Evolutionary conservation across 53 echinoderm and acorn worm genomes (phyloP).

Genomic region (Apostichopus leukothele): DNA sequence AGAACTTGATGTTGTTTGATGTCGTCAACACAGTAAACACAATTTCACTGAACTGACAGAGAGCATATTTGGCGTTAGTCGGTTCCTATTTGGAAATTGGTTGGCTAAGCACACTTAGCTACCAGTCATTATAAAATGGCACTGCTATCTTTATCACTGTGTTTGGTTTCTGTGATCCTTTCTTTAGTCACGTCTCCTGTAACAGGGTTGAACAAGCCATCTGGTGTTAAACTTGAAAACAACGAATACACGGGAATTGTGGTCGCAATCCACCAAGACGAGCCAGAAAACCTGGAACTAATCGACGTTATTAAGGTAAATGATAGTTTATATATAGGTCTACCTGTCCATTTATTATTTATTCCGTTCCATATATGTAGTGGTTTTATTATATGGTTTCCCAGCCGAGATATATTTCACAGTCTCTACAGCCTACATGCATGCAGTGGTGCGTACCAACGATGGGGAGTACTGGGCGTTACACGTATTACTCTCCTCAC

Average conservation of each 20-base stretch:
- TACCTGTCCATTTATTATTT: background rate
- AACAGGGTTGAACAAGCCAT: conserved; percentile 23
- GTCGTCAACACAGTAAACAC: background rate
- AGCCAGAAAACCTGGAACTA: conserved; percentile 23
- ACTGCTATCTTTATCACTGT: background rate
- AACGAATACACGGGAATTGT: conserved; percentile 64
- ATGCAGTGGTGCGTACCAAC: background rate
- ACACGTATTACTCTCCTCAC: background rate
- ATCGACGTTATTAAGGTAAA: conserved; percentile 57
- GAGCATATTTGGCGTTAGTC: background rate
- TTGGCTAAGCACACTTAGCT: too few relatives aligned
- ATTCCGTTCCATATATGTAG: background rate
- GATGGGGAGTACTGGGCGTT: background rate
- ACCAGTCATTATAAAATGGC: background rate
- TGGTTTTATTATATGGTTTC: background rate
- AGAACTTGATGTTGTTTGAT: background rate
- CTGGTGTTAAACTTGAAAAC: conserved; percentile 52
- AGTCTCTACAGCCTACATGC: background rate
- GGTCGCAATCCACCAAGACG: conserved; percentile 58
- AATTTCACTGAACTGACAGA: background rate
- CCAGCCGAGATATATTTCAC: too few relatives aligned
- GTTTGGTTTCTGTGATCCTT: background rate
- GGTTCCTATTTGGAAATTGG: too few relatives aligned
- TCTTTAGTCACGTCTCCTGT: background rate
- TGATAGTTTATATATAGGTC: background rate